A percentile compares a stretch with the other conserved stretches of the same genome.
These are phyloP conservation scores for Falco novaeseelandiae DNA, from an alignment of 2,797 vertebrate species.

Conservation along the genomic window DNA sequence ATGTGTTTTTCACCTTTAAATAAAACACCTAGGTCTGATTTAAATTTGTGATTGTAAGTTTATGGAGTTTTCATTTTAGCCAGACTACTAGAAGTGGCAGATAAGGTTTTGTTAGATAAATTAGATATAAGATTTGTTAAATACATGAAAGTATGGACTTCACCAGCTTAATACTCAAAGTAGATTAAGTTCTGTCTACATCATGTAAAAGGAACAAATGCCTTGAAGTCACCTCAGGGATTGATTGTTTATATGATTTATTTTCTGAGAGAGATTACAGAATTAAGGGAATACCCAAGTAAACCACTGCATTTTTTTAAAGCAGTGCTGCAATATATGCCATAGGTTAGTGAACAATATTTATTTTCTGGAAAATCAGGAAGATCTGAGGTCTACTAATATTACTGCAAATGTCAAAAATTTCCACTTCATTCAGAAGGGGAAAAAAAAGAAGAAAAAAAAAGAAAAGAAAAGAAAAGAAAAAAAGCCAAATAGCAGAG, in stretches of 20 bases:
- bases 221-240: not conserved
- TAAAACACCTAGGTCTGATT: rapidly evolving
- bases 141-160: not conserved
- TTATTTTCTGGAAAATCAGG: not conserved
- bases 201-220: not conserved
- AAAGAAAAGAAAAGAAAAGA: rapidly evolving
- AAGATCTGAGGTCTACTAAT: not conserved
- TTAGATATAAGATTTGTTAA: not conserved
- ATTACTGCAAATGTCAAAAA: not conserved
- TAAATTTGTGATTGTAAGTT: not conserved
- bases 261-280: not conserved
- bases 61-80: not conserved
- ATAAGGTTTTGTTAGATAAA: not conserved
- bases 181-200: not conserved
- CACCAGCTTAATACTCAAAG: not conserved
- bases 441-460: too few relatives aligned
- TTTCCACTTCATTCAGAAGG: not conserved
- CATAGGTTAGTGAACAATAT: not conserved
- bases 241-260: not conserved
- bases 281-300: not conserved
- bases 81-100: not conserved
- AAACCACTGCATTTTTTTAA: not conserved
- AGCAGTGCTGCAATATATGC: not conserved
- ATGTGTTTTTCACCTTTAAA: not conserved
- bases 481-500: not conserved